These are phyloP conservation scores for Thelaira solivaga DNA, from an alignment of 2,888 invertebrate genomes.

Conservation along the genomic window DNA sequence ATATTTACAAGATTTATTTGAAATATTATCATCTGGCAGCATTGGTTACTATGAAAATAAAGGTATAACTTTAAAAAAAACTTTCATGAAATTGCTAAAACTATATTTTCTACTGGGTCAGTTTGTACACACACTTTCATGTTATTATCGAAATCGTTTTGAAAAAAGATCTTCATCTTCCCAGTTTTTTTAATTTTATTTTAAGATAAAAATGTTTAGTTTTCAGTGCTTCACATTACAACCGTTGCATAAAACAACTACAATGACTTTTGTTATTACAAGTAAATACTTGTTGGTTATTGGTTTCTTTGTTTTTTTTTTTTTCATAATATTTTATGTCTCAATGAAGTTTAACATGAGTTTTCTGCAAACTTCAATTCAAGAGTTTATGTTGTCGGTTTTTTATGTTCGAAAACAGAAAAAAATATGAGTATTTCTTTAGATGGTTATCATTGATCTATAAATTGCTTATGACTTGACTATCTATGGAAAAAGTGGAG, in stretches of 20 bases:
- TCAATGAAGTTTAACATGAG: constrained; percentile 46
- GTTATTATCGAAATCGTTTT: constrained; percentile 55
- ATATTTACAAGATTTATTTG: no score
- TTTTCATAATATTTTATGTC: constrained; percentile 46
- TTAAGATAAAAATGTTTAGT: constrained; percentile 3
- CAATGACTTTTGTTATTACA: constrained; percentile 19
- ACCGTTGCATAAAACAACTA: constrained; percentile 46
- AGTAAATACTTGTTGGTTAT: constrained; percentile 6
- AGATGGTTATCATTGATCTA: constrained; percentile 58
- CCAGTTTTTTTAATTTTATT: neutral
- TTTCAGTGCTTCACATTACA: constrained; percentile 11
- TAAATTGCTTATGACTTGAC: constrained; percentile 56
- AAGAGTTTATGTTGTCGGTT: neutral
- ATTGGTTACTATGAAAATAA: no score
- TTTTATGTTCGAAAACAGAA: neutral
- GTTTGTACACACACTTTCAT: constrained; percentile 13
- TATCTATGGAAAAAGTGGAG: no score
- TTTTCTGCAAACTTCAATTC: constrained; percentile 12
- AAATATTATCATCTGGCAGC: no score
- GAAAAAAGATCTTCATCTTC: constrained; percentile 44
- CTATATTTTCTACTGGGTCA: constrained; percentile 4
- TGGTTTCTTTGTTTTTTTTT: neutral
- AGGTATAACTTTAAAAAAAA: no score
- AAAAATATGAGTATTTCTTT: constrained; percentile 1
- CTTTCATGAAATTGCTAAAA: neutral